Base-by-base conservation (phyloP, 2,888 invertebrate species). In the Callimorpha dominula region DNA sequence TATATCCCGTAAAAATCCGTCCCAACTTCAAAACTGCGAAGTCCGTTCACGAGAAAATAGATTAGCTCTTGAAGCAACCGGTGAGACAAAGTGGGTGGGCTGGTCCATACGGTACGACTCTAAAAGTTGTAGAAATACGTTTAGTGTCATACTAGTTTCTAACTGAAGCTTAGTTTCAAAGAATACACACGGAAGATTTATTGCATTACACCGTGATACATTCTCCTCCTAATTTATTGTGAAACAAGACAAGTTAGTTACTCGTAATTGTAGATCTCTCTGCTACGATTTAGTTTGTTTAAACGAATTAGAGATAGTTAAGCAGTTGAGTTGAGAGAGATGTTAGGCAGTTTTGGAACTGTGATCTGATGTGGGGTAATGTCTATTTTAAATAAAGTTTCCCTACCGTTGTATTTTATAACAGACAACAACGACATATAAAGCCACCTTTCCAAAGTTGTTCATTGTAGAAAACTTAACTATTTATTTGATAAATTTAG, bases 151-250 rank as follows among this genome's bases (percentile, higher is more conserved):
- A 66, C 50, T 11, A 50, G 50, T 40, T 50, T 49, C 31, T 43
- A 15, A 68, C 68, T 68, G 46, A 62, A 50, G 31, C 40, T 46
- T 7, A 49, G 68, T 54, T 57, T 17, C 57, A n/a, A 68, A 31
- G 31, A 49, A 60, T 49, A 69, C 40, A 50, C 20, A 8, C 17
- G 6, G 46, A 60, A 62, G 62, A 69, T 69, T 69, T 62, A 69
- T 69, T 40, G 50, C 62, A 49, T 57, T 50, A 40, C 46, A 14
- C 43, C 2, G 49, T 68, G 64, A n/a, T 63, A 46, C 49, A 66
- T 50, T 15, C 50, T 49, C 68, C 43, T 40, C 9, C 67, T 52
- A 17, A 54, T 65, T 64, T 62, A 68, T 62, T 14, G 60, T 62
- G 60, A 17, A 60, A 46, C 68, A 43, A 20, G 9, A 62, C 31